phyloP scores from a whole-genome alignment of 2,797 vertebrate species.

The Clarias pachynema region DNA sequence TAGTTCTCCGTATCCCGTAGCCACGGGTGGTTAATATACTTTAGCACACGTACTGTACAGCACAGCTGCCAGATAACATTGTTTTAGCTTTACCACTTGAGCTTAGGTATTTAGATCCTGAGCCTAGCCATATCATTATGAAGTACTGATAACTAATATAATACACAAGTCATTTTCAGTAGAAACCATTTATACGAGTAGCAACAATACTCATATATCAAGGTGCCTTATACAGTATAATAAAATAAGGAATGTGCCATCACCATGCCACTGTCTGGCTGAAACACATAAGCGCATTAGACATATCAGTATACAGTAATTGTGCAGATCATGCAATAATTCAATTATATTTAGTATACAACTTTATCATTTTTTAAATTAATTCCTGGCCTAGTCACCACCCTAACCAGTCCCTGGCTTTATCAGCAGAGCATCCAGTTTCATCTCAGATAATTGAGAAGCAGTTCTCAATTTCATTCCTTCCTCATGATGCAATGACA shows the following conservation, averaged over 20 bases:
- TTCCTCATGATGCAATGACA: background rate
- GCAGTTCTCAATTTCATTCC: background rate
- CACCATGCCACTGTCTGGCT: too few species aligned
- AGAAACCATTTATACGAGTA: background rate
- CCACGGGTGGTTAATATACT: background rate
- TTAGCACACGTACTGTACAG: background rate
- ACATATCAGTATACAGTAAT: background rate
- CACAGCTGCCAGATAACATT: background rate
- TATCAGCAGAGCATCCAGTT: background rate
- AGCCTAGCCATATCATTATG: background rate
- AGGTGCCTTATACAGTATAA: background rate
- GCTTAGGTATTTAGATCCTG: background rate
- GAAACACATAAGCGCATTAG: background rate
- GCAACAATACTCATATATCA: background rate
- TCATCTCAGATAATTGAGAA: constrained; percentile 10
- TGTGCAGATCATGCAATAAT: background rate
- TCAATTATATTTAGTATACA: background rate
- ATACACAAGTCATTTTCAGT: background rate
- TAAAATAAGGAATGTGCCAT: background rate
- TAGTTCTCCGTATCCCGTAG: background rate
- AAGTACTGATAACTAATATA: background rate
- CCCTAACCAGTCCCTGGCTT: background rate
- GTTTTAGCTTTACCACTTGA: background rate
- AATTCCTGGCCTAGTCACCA: background rate
- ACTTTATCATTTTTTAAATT: background rate